Conservation (phyloP, 2,797 vertebrate genomes). For the Mormyrops attenuatus region DNA sequence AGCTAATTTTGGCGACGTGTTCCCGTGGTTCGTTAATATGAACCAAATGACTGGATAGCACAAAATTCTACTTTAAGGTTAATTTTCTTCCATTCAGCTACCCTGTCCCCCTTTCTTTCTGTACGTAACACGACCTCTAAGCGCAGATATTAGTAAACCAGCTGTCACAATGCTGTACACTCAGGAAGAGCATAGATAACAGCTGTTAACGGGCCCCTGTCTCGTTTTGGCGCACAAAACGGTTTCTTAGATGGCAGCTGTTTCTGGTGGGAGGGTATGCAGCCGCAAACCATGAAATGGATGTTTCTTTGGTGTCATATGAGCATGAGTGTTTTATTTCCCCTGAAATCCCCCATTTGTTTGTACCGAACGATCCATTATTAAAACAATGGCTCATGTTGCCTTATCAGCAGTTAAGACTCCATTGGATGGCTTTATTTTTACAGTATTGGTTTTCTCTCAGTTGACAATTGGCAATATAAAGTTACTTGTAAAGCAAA, state of each 20-base stretch:
- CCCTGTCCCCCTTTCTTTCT: not conserved
- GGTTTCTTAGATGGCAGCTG: not conserved
- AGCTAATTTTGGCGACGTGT: not conserved
- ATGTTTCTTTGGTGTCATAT: slow-evolving; percentile 8
- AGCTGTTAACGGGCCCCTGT: slow-evolving; percentile 16
- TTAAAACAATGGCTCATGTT: not conserved
- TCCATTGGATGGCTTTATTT: not conserved
- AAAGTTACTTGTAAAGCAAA: slow-evolving; percentile 5
- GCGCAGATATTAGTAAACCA: not conserved
- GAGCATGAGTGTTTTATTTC: slow-evolving; percentile 28
- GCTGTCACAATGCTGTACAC: not conserved
- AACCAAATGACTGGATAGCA: not conserved
- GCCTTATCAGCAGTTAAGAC: slow-evolving; percentile 3
- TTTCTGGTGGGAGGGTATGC: not conserved
- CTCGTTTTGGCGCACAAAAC: not conserved
- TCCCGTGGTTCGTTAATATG: not conserved
- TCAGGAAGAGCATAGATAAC: slow-evolving; percentile 11
- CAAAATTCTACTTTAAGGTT: not conserved
- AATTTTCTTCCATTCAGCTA: not conserved
- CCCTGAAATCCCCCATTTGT: slow-evolving; percentile 29
- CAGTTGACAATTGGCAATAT: slow-evolving; percentile 8
- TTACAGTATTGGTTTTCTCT: not conserved
- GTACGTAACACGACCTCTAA: not conserved
- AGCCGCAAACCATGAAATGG: not conserved
- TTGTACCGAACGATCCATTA: not conserved